Percentiles rank a stretch among this genome's conserved stretches.
Conservation (phyloP, 2,888 invertebrate species). For the Apamea epomidion region DNA sequence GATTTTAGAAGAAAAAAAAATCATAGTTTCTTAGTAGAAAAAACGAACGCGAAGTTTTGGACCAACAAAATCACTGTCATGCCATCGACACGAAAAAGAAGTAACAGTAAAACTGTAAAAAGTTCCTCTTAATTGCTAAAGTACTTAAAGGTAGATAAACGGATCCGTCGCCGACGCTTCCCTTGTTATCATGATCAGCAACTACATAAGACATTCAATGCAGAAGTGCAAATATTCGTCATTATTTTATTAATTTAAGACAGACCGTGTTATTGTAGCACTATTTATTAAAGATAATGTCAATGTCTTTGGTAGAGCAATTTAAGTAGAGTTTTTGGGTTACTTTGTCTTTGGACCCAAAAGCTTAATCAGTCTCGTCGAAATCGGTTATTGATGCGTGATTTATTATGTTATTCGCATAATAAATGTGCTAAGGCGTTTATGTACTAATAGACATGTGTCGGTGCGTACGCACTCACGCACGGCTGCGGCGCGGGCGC, state of each 20-base stretch:
- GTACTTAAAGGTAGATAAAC: slow-evolving; percentile 15
- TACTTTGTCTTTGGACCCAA: neutral
- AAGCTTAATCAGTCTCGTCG: neutral
- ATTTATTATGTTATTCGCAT: slow-evolving; percentile 54
- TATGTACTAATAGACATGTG: slow-evolving; percentile 63
- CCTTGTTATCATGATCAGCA: slow-evolving; percentile 13
- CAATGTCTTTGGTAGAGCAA: neutral
- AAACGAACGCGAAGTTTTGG: neutral
- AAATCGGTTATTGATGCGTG: slow-evolving; percentile 31
- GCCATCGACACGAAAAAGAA: neutral
- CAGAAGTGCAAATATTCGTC: neutral
- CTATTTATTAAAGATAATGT: neutral
- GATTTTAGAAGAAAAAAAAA: slow-evolving; percentile 23
- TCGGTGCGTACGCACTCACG: slow-evolving; percentile 71
- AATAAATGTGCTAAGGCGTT: slow-evolving; percentile 60
- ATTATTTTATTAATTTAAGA: neutral
- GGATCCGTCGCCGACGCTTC: neutral
- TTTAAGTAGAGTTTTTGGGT: neutral
- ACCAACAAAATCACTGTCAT: neutral
- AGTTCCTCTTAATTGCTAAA: slow-evolving; percentile 1
- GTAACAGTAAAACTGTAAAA: neutral
- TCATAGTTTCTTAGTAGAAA: neutral
- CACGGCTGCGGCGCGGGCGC: slow-evolving; percentile 63
- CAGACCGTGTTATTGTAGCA: neutral
- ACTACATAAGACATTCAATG: neutral